Evolutionary conservation across 2,888 invertebrate species (phyloP).

Genomic region (Erpobdella octoculata): DNA sequence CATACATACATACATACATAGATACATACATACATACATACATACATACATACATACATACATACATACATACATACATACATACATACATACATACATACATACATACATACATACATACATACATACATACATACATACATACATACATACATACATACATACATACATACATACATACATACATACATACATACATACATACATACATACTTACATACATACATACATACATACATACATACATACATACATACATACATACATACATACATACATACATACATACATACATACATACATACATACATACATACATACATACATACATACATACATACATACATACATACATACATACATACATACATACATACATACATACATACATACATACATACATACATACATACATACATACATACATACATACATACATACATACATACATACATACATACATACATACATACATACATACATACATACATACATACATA

Average conservation of each 20-base stretch:
- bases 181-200: background rate
- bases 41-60: background rate
- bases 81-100: conserved; percentile 1
- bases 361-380: conserved; percentile 1
- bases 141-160: conserved; percentile 1
- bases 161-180: conserved; percentile 1
- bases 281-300: conserved; percentile 1
- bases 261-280: conserved; percentile 1
- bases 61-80: conserved; percentile 1
- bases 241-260: conserved; percentile 1
- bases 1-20: background rate
- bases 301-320: conserved; percentile 8
- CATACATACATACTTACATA: background rate
- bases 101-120: background rate
- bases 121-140: background rate
- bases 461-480: too few species aligned
- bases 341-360: background rate
- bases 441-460: too few species aligned
- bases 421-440: conserved; percentile 11
- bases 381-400: conserved; percentile 1
- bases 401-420: conserved; percentile 8
- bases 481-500: background rate
- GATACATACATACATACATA: background rate
- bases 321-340: conserved; percentile 11
- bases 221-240: background rate